Base-by-base conservation (phyloP, 2,888 invertebrate genomes). In the Euzophera pinguis region DNA sequence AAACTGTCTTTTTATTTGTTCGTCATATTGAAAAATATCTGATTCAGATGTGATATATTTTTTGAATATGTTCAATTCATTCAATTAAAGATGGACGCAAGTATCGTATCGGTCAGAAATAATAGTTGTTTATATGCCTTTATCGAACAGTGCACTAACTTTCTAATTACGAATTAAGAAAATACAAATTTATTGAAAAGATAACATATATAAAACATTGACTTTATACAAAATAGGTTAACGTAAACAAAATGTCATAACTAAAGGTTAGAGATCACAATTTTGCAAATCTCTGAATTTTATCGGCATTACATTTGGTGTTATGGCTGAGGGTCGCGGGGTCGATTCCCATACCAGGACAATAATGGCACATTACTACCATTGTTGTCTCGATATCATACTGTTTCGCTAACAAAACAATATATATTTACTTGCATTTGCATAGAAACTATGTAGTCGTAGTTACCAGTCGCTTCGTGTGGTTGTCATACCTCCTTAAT, bases 401-500 rank as follows among this genome's bases (percentile, higher is more conserved):
- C 45, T 45, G 45, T 45, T 45, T 29, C 7, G 12, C 32, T 45
- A 45, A 32, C 32, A 29, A 32, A 45, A 42, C 42, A 43, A 43
- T 27, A 8, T 43, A 39, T 39, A 7, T 22, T 22, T 16, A 16
- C 16, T 16, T 7, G 9, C 9, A 45, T 45, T 45, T 45, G 29
- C 45, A 45, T 45, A 45, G 32, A 32, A 45, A 14, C 45, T 29
- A 38, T 14, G 43, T 61, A 66, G 66, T 54, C 16, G 69, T 74
- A 77, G 79, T 72, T 59, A 77, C 80, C 85, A 80, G 82, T 81
- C 78, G 81, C 75, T 78, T 68, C 73, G 89, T 81, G 70, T 90
- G 89, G 67, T 83, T 90, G 88, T 78, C 80, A 73, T 80, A 80
- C 73, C 79, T 81, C 77, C 72, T 74, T 70, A 72, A 76, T 77